phyloP scores from a whole-genome alignment of 2,888 invertebrate species.

The Mamestra brassicae region DNA sequence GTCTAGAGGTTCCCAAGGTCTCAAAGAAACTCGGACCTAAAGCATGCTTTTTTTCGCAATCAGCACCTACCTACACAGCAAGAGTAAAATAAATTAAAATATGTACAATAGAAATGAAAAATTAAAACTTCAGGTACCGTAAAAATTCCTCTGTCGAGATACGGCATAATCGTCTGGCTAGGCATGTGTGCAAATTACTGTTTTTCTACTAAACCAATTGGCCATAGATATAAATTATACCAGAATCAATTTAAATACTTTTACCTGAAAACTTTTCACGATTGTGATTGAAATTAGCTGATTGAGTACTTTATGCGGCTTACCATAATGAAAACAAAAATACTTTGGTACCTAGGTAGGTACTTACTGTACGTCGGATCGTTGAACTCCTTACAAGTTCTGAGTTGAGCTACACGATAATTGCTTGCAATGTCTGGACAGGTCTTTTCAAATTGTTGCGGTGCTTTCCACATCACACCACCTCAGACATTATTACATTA shows the following conservation, averaged over 20 bases:
- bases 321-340: too few species aligned
- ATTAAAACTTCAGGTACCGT: conserved; percentile 17
- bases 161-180: conserved; percentile 21
- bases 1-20: too few species aligned
- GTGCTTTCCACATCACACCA: too few species aligned
- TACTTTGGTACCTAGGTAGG: too few species aligned
- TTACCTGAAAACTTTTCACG: background rate
- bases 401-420: too few species aligned
- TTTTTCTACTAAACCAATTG: conserved; percentile 39
- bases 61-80: background rate
- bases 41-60: background rate
- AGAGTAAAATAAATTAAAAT: conserved; percentile 15
- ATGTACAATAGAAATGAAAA: conserved; percentile 11
- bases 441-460: too few species aligned
- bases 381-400: too few species aligned
- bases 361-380: too few species aligned
- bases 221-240: conserved; percentile 36
- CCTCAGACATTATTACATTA: too few species aligned
- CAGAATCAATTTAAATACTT: conserved; percentile 28
- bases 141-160: conserved; percentile 8
- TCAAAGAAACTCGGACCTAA: background rate
- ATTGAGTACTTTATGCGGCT: background rate
- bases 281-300: conserved; percentile 12
- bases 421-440: too few species aligned
- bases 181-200: conserved; percentile 27